Base-by-base conservation (phyloP, 1,140 invertebrate species). In the Scaptomyza pallida region DNA sequence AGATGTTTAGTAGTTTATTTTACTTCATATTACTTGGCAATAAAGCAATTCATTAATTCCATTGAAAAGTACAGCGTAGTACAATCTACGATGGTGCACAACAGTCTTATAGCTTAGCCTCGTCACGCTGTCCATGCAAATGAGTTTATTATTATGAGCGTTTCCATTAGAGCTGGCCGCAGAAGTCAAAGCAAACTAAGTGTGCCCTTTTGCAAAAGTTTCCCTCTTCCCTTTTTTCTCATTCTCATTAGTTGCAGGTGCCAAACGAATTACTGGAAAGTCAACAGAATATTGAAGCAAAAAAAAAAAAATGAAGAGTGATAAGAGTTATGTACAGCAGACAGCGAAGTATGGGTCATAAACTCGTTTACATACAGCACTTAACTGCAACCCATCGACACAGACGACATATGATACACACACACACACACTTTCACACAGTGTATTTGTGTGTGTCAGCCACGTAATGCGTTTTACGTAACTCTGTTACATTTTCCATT, bases 401-500 rank as follows among this genome's bases (percentile, higher is more conserved):
- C 17, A 56, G 33, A 33, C 47, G 30, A 73, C 63, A 62, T 56
- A 44, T 41, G 59, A 33, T 65, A n/a, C 10, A 21, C 35, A 26
- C 44, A 12, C 13, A 15, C 16, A 26, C 23, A 26, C 23, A 26
- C n/a, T n/a, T n/a, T n/a, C n/a, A n/a, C n/a, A n/a, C n/a, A n/a
- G 9, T 17, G 5, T 6, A 19, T 19, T 8, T 44, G 48, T 51
- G 67, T 19, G 59, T 56, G 67, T 63, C 67, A 55, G 70, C 70
- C 70, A 68, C 64, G 70, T 75, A 72, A 72, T 67, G 62, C 61
- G 56, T 72, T 71, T 63, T 59, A 64, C 60, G 61, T 77, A 65
- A 77, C 75, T 75, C 55, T 71, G 75, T 77, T 74, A 71, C 65
- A 70, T 70, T 77, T 70, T 70, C 75, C 75, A 75, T 75, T 76